Percentiles rank a stretch among this genome's conserved stretches.
Conservation (phyloP, 2,797 vertebrate species). For the Liparis tanakae region DNA sequence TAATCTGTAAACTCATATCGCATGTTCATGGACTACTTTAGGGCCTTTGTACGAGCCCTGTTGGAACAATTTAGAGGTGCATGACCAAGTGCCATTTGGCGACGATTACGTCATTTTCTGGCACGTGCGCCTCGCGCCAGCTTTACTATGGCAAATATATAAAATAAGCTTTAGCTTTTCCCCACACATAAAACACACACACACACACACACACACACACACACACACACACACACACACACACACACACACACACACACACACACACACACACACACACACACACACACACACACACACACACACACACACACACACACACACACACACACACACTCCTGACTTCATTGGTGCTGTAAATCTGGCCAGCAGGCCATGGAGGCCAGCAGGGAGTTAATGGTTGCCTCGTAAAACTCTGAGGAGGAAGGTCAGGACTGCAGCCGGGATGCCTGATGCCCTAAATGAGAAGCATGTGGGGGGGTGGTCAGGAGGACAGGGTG, state of each 20-base stretch:
- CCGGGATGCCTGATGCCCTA: conserved; percentile 75
- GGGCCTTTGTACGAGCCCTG: not conserved
- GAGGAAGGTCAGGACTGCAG: conserved; percentile 78
- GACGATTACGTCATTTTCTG: not conserved
- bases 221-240: conserved; percentile 20
- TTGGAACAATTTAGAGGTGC: not conserved
- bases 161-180: conserved; percentile 19
- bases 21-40: not conserved
- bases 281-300: conserved; percentile 8
- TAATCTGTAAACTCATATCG: not conserved
- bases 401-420: conserved; percentile 81
- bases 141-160: not conserved
- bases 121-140: not conserved
- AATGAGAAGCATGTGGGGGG: conserved; percentile 82
- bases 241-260: conserved; percentile 8
- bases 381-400: conserved; percentile 81
- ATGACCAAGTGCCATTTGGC: not conserved
- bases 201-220: conserved; percentile 22
- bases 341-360: conserved; percentile 73
- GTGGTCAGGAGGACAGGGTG: conserved; percentile 55
- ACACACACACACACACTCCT: not conserved
- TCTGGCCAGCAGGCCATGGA: conserved; percentile 68
- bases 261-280: conserved; percentile 8
- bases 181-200: conserved; percentile 30
- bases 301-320: conserved; percentile 7